These are phyloP conservation scores for Monochamus alternatus DNA, from an alignment of 2,888 invertebrate species.

Conservation along the genomic window DNA sequence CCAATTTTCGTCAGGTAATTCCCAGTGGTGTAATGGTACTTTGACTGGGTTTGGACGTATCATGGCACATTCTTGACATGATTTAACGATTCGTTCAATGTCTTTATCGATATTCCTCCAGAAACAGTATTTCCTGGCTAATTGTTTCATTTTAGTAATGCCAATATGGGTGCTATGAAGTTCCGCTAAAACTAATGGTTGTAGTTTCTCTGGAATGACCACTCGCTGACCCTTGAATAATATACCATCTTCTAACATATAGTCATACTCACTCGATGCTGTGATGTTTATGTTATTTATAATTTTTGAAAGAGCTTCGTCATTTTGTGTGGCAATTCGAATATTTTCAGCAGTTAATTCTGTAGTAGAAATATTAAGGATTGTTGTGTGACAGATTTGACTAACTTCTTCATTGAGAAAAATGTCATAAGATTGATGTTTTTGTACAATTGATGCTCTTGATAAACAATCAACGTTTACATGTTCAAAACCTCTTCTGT, in stretches of 20 bases:
- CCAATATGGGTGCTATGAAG: constrained; percentile 50
- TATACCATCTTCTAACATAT: background rate
- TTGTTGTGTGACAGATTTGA: background rate
- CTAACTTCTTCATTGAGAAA: background rate
- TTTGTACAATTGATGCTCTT: background rate
- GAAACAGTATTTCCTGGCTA: constrained; percentile 48
- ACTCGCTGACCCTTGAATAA: background rate
- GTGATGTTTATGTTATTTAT: background rate
- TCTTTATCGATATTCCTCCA: constrained; percentile 50
- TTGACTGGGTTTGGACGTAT: constrained; percentile 28
- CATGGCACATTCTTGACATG: constrained; percentile 49
- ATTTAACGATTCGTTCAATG: constrained; percentile 49
- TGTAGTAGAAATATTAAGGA: background rate
- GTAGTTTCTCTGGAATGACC: constrained; percentile 29
- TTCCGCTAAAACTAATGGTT: constrained; percentile 42
- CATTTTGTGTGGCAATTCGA: background rate
- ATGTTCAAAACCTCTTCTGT: background rate
- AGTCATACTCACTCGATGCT: background rate
- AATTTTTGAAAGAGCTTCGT: background rate
- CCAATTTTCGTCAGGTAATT: constrained; percentile 54
- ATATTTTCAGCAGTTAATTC: background rate
- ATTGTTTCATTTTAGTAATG: constrained; percentile 43
- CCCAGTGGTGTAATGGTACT: constrained; percentile 52
- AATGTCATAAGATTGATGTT: background rate
- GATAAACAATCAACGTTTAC: background rate